Evolutionary conservation across 2,888 invertebrate genomes (phyloP), one percentile per base, ranked within the genome.

Genomic region (Metellina segmentata): DNA sequence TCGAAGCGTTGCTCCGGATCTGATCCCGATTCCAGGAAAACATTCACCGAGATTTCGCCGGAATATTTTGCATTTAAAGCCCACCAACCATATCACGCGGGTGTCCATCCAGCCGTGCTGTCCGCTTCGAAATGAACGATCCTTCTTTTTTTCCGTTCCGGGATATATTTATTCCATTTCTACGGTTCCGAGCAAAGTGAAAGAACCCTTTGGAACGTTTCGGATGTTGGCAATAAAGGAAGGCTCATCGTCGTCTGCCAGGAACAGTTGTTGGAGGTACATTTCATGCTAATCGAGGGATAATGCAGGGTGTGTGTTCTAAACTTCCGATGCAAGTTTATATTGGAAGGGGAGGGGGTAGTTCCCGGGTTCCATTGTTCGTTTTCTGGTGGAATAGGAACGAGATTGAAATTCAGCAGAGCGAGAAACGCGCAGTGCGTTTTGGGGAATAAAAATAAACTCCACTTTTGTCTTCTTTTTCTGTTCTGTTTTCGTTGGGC

Each of bases 281-380:
- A 86, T 86, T 86, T 70, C 77, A 86, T 86, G 86, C 70, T 86
- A 78, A 86, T 86, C 78, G 77, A n/a, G 34, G 78, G 51, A 86
- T 86, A 78, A 85, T 85, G 53, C 85, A 19, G 16, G 74, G 75
- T 53, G 85, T 72, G 85, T 48, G 75, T 75, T 16, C 51, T 34
- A n/a, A 82, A 75, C 74, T 53, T 75, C 85, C 48, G 61, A 61
- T 34, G 53, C 48, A 48, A 34, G 53, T 69, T 16, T 75, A 75
- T 72, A 53, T 85, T 85, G 48, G 7, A 52, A 85, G 74, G 61
- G 61, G 16, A 48, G 74, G 5, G 53, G 79, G 9, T n/a, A 49
- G 77, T 77, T 77, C 13, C 52, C 82, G 82, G 8, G 82, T 34
- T 34, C 52, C 53, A 61, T 75, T 74, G 85, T 85, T 85, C 85